phyloP scores from a whole-genome alignment of 2,797 vertebrate species.

The Nothura maculosa region DNA sequence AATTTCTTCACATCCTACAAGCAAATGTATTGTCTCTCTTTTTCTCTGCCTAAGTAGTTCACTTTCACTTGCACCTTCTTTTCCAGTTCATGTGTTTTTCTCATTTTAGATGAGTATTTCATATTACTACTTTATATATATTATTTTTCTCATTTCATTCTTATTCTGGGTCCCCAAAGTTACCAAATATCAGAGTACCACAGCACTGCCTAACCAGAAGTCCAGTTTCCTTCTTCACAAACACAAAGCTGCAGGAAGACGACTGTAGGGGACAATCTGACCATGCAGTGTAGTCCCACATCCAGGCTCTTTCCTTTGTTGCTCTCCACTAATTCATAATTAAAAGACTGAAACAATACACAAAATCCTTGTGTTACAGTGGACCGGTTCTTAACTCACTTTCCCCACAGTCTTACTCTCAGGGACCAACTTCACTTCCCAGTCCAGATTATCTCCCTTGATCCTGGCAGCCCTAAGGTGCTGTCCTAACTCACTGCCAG shows the following conservation, averaged over 20 bases:
- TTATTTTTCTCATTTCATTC: not conserved
- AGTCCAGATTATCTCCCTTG: not conserved
- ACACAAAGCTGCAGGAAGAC: not conserved
- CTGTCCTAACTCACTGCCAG: not conserved
- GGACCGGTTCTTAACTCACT: not conserved
- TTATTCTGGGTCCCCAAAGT: not conserved
- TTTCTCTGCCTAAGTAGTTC: not conserved
- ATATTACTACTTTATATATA: too few species aligned
- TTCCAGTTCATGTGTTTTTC: accelerated
- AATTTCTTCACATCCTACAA: not conserved
- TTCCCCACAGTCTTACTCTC: not conserved
- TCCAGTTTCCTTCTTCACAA: not conserved
- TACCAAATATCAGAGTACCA: accelerated
- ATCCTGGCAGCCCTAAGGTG: not conserved
- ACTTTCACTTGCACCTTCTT: not conserved
- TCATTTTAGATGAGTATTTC: not conserved
- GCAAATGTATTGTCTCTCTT: not conserved
- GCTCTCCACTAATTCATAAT: not conserved
- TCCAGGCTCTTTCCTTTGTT: not conserved
- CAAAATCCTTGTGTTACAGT: not conserved
- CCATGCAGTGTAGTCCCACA: not conserved
- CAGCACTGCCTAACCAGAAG: not conserved
- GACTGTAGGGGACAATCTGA: not conserved
- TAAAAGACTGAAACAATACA: not conserved
- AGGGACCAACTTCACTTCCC: not conserved